Base-by-base conservation (phyloP, 2,888 invertebrate genomes). In the Limnephilus rhombicus region DNA sequence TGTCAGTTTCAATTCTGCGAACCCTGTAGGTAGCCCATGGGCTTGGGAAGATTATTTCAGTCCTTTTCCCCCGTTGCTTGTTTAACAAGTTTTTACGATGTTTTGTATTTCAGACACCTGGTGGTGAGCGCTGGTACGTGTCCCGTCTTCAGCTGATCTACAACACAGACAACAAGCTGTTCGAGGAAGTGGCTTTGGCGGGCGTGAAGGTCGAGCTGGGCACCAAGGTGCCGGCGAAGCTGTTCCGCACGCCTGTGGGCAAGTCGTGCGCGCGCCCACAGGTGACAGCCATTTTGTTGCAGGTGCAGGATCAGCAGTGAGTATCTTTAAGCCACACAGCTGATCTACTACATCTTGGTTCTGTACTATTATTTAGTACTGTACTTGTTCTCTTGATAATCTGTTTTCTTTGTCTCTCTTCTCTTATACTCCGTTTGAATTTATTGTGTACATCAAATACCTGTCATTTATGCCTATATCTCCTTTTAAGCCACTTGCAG, bases 41-140 rank as follows among this genome's bases (percentile, higher is more conserved):
- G 37, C 37, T 37, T 37, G 37, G 5, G 5, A 37, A 37, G 37
- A 37, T 5, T 37, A 5, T 5, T 37, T 5, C 37, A 4, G 37
- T 37, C 37, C 37, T 37, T 37, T 37, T 3, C 3, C 5, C 5
- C 37, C 37, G 3, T 37, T 37, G 37, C 37, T 31, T 31, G 31
- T 31, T 31, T 31, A 31, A 31, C 31, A 12, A 45, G 11, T 12
- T 45, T 45, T 12, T 12, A 45, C 11, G 0, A 37, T 53, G 13
- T 53, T 31, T 85, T 34, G 9, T 83, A 85, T 83, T 93, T 34
- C 90, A 98, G 98, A 98, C 98, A 2, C 98, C 98, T 45, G 98
- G 98, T 7, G 98, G 98, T 11, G 98, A 98, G 94, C 96, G 98
- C 94, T 99, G 99, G 99, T 98, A 98, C 95, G 97, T 98, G 1